Evolutionary conservation across 2,113 vertebrate species (phyloP).

Genomic region (Atherinomorus stipes): DNA sequence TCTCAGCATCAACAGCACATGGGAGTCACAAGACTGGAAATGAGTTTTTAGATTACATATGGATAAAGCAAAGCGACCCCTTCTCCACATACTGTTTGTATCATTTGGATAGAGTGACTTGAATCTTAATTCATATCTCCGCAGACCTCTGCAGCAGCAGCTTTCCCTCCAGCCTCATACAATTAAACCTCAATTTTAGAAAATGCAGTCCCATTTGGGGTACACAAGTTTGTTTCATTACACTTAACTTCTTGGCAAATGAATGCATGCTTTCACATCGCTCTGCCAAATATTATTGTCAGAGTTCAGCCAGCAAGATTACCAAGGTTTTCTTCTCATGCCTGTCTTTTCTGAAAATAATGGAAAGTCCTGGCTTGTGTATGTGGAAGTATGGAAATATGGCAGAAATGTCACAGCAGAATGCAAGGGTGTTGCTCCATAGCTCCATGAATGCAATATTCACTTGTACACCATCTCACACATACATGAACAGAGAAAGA

Average conservation of each 20-base stretch:
- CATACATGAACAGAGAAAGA: background rate
- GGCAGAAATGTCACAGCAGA: conserved; percentile 24
- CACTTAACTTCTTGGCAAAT: conserved; percentile 55
- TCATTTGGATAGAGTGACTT: conserved; percentile 45
- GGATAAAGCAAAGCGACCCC: background rate
- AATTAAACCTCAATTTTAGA: conserved; percentile 69
- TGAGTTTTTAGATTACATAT: conserved; percentile 30
- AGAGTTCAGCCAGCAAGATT: conserved; percentile 48
- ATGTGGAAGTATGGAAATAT: conserved; percentile 35
- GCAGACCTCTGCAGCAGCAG: conserved; percentile 47
- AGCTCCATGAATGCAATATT: conserved; percentile 13
- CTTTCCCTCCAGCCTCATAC: conserved; percentile 13
- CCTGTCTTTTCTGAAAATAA: conserved; percentile 33
- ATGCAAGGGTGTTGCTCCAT: background rate
- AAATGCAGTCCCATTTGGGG: conserved; percentile 56
- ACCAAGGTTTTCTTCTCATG: background rate
- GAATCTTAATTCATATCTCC: conserved; percentile 28
- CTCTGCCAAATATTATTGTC: conserved; percentile 55
- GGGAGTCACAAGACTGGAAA: conserved; percentile 27
- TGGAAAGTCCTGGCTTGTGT: conserved; percentile 2
- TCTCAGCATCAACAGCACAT: background rate
- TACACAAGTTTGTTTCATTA: conserved; percentile 57
- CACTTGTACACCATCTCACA: background rate
- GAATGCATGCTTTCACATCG: conserved; percentile 60
- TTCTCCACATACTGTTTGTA: background rate